Conservation (phyloP, 2,797 vertebrate species). For the Lacerta viridis region DNA sequence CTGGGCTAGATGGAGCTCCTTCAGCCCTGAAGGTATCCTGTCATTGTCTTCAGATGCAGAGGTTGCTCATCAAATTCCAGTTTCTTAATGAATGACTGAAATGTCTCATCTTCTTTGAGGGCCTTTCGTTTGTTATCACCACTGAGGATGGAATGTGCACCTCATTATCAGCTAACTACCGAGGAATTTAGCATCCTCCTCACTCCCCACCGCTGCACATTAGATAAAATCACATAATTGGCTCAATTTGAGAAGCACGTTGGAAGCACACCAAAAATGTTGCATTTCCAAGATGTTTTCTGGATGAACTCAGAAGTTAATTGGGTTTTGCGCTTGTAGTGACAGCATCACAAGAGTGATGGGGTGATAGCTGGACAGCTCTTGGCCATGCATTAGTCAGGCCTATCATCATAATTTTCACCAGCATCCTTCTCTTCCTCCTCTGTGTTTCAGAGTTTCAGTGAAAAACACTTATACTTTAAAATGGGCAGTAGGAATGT, state of each 20-base stretch:
- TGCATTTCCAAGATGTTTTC: neutral
- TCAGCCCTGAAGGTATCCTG: neutral
- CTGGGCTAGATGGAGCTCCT: neutral
- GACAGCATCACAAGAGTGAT: neutral
- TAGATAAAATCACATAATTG: neutral
- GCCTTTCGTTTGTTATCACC: neutral
- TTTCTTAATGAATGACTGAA: neutral
- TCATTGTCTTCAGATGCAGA: too few species aligned
- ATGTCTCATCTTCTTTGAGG: neutral
- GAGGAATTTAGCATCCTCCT: neutral
- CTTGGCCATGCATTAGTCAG: neutral
- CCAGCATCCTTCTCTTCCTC: too few species aligned
- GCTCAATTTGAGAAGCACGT: neutral
- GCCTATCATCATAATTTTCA: too few species aligned
- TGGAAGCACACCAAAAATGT: neutral
- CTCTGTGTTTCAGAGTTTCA: too few species aligned
- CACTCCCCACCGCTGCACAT: neutral
- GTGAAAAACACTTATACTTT: too few species aligned
- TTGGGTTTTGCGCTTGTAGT: neutral
- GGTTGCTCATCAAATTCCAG: neutral
- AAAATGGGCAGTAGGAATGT: too few species aligned
- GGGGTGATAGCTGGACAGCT: neutral
- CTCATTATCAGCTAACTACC: neutral
- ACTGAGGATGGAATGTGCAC: neutral
- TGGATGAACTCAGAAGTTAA: neutral